Percentiles rank a stretch among this genome's conserved stretches.
These are phyloP conservation scores for Aphidius ervi DNA, from an alignment of 1,140 invertebrate species.

Conservation along the genomic window DNA sequence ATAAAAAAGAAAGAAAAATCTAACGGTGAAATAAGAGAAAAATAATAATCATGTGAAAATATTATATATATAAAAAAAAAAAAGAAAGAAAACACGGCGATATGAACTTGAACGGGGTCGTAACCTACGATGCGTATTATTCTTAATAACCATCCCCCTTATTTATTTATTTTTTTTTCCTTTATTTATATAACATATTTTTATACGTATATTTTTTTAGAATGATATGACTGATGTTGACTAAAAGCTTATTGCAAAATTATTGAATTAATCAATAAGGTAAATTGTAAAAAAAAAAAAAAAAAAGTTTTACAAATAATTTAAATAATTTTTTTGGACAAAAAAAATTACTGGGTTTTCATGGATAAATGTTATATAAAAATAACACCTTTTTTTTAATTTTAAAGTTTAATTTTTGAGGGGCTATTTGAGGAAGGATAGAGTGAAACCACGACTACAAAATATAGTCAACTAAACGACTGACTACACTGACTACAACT, in stretches of 20 bases:
- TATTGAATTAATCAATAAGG: neutral
- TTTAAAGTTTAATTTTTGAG: too few species aligned
- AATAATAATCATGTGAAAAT: neutral
- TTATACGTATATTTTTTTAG: constrained; percentile 8
- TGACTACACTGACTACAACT: neutral
- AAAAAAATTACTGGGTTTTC: too few species aligned
- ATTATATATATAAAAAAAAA: too few species aligned
- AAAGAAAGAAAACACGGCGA: constrained; percentile 11
- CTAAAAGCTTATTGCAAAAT: constrained; percentile 35
- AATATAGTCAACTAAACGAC: too few species aligned
- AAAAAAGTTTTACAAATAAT: too few species aligned
- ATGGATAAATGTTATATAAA: too few species aligned
- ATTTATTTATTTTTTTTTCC: too few species aligned
- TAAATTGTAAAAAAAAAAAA: constrained; percentile 4
- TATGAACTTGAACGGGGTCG: constrained; percentile 11
- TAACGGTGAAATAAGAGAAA: constrained; percentile 3
- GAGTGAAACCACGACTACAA: too few species aligned
- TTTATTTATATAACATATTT: too few species aligned
- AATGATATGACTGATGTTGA: constrained; percentile 56
- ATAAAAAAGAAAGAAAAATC: constrained; percentile 4
- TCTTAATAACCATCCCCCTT: constrained; percentile 47
- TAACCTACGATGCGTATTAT: constrained; percentile 53
- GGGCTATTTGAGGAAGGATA: too few species aligned
- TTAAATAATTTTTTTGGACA: too few species aligned
- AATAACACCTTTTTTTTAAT: too few species aligned